phyloP scores from a whole-genome alignment of 2,888 invertebrate genomes.

The Epistrophella euchroma region DNA sequence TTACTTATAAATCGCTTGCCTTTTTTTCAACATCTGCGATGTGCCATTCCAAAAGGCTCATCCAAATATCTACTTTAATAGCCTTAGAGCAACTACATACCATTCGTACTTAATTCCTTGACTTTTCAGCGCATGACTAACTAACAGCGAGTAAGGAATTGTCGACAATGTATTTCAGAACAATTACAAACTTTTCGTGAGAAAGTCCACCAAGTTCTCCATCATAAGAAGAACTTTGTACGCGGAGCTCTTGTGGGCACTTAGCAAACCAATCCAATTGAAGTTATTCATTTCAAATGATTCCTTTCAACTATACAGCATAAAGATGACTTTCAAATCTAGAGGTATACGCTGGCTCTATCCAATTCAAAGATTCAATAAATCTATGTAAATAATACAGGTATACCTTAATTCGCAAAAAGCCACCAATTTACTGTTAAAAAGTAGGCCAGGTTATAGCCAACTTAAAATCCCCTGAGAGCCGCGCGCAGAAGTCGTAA shows the following conservation, averaged over 20 bases:
- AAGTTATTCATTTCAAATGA: constrained; percentile 48
- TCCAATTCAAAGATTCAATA: constrained; percentile 22
- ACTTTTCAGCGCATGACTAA: constrained; percentile 29
- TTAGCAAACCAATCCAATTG: constrained; percentile 44
- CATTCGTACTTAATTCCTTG: background rate
- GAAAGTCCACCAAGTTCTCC: constrained; percentile 52
- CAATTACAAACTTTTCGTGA: constrained; percentile 52
- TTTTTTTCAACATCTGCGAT: background rate
- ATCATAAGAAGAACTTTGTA: background rate
- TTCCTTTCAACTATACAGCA: constrained; percentile 26
- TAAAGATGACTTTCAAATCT: constrained; percentile 70
- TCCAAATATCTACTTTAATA: constrained; percentile 10
- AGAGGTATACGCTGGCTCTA: constrained; percentile 1
- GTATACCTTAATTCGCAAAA: constrained; percentile 35
- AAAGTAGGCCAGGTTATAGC: constrained; percentile 65
- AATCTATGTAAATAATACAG: constrained; percentile 60
- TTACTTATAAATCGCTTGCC: background rate
- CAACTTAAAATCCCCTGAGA: constrained; percentile 53
- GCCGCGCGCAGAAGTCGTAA: constrained; percentile 23
- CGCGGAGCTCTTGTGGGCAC: constrained; percentile 1
- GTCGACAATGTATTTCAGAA: constrained; percentile 37
- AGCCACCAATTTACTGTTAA: constrained; percentile 53
- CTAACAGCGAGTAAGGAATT: constrained; percentile 18
- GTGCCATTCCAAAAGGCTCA: background rate
- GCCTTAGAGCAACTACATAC: background rate